A percentile compares a stretch with the other conserved stretches of the same genome.
Evolutionary conservation across 92 coral and sea anemone species (phyloP).

Genomic region (Siderastrea radians): DNA sequence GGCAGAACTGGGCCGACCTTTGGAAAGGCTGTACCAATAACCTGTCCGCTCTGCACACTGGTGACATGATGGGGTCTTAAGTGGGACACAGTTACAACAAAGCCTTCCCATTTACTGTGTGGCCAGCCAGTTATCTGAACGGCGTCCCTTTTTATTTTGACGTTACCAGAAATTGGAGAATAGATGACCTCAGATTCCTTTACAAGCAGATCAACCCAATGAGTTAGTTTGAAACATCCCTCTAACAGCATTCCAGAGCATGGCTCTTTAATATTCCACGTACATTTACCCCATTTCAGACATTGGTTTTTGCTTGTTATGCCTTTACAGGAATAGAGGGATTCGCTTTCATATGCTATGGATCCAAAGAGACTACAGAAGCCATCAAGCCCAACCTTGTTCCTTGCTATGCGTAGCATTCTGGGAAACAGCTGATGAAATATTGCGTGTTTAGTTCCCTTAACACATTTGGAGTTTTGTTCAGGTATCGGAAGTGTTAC

Average conservation of each 20-base stretch:
- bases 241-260: conserved; percentile 62
- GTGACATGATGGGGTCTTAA: conserved; percentile 50
- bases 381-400: conserved; percentile 26
- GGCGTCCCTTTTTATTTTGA: conserved; percentile 10
- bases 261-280: conserved; percentile 69
- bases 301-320: conserved; percentile 31
- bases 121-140: conserved; percentile 74
- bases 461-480: conserved; percentile 27
- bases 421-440: conserved; percentile 62
- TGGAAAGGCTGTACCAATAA: conserved; percentile 38
- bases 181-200: conserved; percentile 31
- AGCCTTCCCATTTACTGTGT: conserved; percentile 59
- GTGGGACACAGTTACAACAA: conserved; percentile 48
- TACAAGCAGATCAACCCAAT: conserved; percentile 38
- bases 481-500: conserved; percentile 61
- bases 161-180: conserved; percentile 76
- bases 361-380: conserved; percentile 78
- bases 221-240: conserved; percentile 52
- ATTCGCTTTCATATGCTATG: conserved; percentile 14
- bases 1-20: conserved; percentile 14
- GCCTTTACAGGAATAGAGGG: conserved; percentile 3
- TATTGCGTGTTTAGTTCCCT: conserved; percentile 1
- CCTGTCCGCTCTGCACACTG: conserved; percentile 62
- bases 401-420: conserved; percentile 48
- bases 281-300: conserved; percentile 16